Evolutionary conservation across 1,140 invertebrate species (phyloP).

Genomic region (Heliconius melpomene): DNA sequence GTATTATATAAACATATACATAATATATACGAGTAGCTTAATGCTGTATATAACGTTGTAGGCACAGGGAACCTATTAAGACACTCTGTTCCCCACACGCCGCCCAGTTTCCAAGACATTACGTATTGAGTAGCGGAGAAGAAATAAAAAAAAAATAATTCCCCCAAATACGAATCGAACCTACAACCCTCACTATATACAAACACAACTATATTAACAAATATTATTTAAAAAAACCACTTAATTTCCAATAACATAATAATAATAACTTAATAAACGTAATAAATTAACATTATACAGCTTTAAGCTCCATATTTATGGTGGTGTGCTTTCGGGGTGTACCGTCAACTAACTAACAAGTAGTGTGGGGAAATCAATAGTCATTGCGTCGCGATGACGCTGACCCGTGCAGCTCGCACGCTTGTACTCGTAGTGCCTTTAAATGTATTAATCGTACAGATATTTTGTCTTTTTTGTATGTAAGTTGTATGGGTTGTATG

Average conservation of each 20-base stretch:
- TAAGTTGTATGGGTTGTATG: neutral
- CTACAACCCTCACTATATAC: no score
- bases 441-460: neutral
- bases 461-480: neutral
- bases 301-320: constrained; percentile 24
- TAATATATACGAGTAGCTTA: no score
- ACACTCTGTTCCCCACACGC: no score
- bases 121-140: no score
- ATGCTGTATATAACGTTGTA: no score
- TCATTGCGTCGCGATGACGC: constrained; percentile 56
- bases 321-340: constrained; percentile 35
- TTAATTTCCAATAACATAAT: neutral
- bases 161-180: no score
- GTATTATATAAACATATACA: no score
- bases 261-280: neutral
- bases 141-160: no score
- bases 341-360: constrained; percentile 42
- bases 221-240: neutral
- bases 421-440: neutral
- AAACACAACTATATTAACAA: neutral
- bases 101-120: no score
- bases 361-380: constrained; percentile 63
- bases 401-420: constrained; percentile 34
- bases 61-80: no score
- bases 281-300: neutral